Evolutionary conservation across 2,113 vertebrate species (phyloP).

Genomic region (Lophura nycthemera): DNA sequence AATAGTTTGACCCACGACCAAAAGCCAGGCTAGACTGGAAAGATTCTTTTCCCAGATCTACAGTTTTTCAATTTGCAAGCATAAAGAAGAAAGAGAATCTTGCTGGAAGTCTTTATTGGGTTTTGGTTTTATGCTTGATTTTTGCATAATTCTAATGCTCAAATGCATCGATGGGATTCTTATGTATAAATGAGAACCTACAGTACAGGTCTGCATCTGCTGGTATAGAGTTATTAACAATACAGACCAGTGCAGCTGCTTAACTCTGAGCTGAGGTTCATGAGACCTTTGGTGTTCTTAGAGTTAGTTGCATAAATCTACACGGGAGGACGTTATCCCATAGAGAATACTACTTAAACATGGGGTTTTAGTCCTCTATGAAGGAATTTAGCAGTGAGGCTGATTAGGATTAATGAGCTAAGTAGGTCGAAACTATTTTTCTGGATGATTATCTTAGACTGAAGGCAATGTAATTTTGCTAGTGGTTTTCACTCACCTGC

Average conservation of each 20-base stretch:
- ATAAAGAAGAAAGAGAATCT: neutral
- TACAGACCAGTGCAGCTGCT: neutral
- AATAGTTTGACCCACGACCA: neutral
- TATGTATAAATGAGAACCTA: neutral
- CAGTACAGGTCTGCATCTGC: neutral
- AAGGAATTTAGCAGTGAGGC: neutral
- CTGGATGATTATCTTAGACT: neutral
- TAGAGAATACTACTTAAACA: neutral
- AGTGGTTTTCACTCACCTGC: neutral
- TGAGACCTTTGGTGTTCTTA: neutral
- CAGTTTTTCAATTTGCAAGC: neutral
- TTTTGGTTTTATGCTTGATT: neutral
- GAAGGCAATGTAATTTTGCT: neutral
- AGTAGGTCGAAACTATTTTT: neutral
- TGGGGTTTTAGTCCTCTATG: neutral
- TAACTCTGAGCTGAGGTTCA: neutral
- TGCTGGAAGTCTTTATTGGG: neutral
- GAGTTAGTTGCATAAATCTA: neutral
- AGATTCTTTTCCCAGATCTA: neutral
- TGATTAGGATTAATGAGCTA: constrained; percentile 17
- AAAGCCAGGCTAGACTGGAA: neutral
- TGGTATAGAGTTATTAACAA: neutral
- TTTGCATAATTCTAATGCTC: neutral
- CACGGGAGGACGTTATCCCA: neutral
- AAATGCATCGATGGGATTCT: neutral